Base-by-base conservation (phyloP, 2,888 invertebrate species). In the Drosophila ochracea region DNA sequence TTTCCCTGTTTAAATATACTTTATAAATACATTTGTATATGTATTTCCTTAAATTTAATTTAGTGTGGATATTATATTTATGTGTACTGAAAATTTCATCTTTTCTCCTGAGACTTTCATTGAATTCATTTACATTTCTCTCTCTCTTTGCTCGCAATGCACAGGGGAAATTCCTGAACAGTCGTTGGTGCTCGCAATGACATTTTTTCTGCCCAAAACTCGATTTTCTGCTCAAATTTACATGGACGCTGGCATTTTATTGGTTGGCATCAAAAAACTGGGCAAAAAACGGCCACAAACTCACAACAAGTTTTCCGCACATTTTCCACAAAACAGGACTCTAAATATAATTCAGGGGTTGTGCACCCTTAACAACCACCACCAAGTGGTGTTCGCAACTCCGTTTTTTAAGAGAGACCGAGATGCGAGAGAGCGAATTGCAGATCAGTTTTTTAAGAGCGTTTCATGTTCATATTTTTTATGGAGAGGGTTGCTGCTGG, bases 181-280 rank as follows among this genome's bases (percentile, higher is more conserved):
- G 64, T 54, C 76, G 89, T 86, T 86, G 86, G 84, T 73, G 43
- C 73, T 68, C 47, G 59, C 61, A 68, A 66, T 68, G 70, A 61
- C 74, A 80, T 81, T 92, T 92, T 91, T 90, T 89, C 81, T 82
- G 83, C 80, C 89, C 91, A 92, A 92, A 91, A 79, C 71, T 68
- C 58, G 74, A 78, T 83, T 92, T 91, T 87, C 71, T 52, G 59
- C 73, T 59, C 58, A 89, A 85, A 91, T 92, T 91, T 84, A 85
- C 91, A 91, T 92, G 84, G 86, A 76, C 58, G 79, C 79, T 71
- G 75, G 66, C 72, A 80, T 90, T 91, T 90, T 90, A 92, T 92
- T 92, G 92, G 92, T 84, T 78, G 81, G 28, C 55, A 28, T 57
- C 39, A 78, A 79, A 80, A 84, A 84, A 74, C 54, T 57, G 28